Evolutionary conservation across 2,888 invertebrate genomes (phyloP).

Genomic region (Bombylius major): DNA sequence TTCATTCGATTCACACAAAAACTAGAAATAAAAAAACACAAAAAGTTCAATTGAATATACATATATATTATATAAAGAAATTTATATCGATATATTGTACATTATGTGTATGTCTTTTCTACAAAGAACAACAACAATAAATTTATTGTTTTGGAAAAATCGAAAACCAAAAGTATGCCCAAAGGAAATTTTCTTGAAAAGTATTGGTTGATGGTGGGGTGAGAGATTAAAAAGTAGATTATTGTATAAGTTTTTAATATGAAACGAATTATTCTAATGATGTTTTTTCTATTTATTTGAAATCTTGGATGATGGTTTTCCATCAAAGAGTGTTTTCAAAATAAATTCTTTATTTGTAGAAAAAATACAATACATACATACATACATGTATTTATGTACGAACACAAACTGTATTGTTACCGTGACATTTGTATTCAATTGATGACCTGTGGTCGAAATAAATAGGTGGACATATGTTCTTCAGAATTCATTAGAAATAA

Average conservation of each 20-base stretch:
- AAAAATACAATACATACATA: not conserved
- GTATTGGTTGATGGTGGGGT: not conserved
- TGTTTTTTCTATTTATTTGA: no score
- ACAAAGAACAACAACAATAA: constrained; percentile 6
- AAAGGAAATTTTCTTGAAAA: constrained; percentile 6
- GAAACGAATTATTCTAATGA: no score
- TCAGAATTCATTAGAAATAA: constrained; percentile 12
- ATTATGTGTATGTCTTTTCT: no score
- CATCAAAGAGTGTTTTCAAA: no score
- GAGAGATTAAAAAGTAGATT: not conserved
- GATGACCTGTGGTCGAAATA: constrained; percentile 11
- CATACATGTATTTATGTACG: no score
- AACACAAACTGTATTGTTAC: not conserved
- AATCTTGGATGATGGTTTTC: no score
- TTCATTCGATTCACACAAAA: no score
- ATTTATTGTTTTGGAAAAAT: not conserved
- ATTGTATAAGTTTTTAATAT: no score
- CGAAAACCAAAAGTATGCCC: constrained; percentile 9
- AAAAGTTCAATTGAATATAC: no score
- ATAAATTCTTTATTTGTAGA: not conserved
- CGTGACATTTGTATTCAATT: constrained; percentile 16
- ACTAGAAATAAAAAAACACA: no score
- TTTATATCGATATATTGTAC: no score
- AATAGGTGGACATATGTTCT: constrained; percentile 16
- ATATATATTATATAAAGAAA: no score